A percentile compares a stretch with the other conserved stretches of the same genome.
phyloP scores from a whole-genome alignment of 1,140 invertebrate species.

The Probaryconus sp. region DNA sequence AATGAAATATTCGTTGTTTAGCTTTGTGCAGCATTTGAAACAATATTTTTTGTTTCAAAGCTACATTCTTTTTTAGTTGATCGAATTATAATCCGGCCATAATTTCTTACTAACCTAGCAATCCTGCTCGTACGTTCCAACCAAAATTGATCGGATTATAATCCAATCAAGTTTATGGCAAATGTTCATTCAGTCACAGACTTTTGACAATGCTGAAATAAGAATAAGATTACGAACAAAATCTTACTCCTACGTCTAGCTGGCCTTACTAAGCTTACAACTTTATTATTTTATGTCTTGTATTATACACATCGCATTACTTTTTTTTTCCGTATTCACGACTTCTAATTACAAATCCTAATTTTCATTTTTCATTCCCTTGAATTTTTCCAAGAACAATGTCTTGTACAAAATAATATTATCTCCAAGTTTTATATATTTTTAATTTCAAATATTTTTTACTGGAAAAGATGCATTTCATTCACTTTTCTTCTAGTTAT shows the following conservation, averaged over 20 bases:
- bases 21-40: background rate
- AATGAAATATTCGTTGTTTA: background rate
- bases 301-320: too few relatives aligned
- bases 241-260: background rate
- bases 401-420: too few relatives aligned
- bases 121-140: constrained; percentile 7
- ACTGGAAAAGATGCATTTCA: too few relatives aligned
- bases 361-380: too few relatives aligned
- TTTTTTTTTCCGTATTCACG: too few relatives aligned
- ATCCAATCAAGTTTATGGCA: constrained; percentile 35
- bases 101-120: constrained; percentile 14
- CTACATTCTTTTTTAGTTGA: background rate
- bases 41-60: constrained; percentile 5
- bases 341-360: too few relatives aligned
- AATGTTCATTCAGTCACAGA: constrained; percentile 10
- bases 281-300: too few relatives aligned
- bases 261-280: constrained; percentile 4
- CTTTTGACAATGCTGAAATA: constrained; percentile 8
- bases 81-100: constrained; percentile 31
- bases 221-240: constrained; percentile 35
- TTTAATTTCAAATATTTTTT: too few relatives aligned
- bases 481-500: too few relatives aligned
- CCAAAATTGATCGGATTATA: constrained; percentile 36
- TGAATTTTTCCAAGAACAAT: too few relatives aligned
- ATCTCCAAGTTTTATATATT: too few relatives aligned